Evolutionary conservation across 2,113 vertebrate species (phyloP), one percentile per base, ranked within the genome.

Genomic region (Aegotheles bennettii): DNA sequence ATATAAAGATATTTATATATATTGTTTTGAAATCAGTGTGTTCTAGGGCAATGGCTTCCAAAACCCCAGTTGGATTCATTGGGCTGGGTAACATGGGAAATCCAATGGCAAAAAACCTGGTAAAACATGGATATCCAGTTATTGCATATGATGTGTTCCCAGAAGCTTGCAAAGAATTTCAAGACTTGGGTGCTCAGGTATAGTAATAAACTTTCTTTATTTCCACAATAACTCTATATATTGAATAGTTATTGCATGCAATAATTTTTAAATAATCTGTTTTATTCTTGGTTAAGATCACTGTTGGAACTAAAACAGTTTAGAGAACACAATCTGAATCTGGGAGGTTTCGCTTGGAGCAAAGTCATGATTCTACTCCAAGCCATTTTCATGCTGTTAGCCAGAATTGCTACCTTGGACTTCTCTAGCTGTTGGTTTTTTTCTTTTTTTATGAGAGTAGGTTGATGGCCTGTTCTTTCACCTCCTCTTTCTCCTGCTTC

Each of bases 51-150:
- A 98, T 99, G 99, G 99, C 99, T 97, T 99, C 99, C 68, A 99
- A 99, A 97, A 99, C 99, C 73, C 98, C 98, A 43, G 99, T 99
- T 97, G 99, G 99, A 95, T 99, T 99, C 93, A 75, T 99, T 97
- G 99, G 99, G 59, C 97, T 99, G 96, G 99, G 99, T 80, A 99
- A 99, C 92, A 99, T 99, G 99, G 99, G 99, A 89, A 99, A 99
- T 96, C 99, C 99, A 91, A 99, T 99, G 99, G 99, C 99, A 79
- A 99, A 99, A 98, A 99, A 99, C 94, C 98, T 99, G 94, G 93
- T 99, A 95, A 99, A 99, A 95, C 98, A 99, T 31, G 99, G 99
- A 90, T 99, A 99, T 93, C 99, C 99, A 23, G 97, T 99, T 83
- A 97, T 99, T 94, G 98, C 99, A 54, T 98, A 98, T 51, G 99